These are phyloP conservation scores for Agrochola lychnidis DNA, from an alignment of 2,888 invertebrate genomes.

Conservation along the genomic window DNA sequence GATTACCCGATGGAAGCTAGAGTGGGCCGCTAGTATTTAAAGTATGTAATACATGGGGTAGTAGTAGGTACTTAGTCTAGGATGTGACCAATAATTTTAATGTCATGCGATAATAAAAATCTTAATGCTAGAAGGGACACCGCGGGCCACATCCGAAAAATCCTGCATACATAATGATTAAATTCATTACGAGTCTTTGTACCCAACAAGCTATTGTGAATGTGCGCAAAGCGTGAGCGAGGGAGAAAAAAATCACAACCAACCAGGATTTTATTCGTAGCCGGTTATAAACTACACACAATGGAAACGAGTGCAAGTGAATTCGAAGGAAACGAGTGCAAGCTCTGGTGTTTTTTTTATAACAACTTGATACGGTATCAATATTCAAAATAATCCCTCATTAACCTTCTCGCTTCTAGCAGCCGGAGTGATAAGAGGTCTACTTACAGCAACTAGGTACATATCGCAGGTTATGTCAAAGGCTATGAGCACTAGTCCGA, in stretches of 20 bases:
- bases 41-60: background rate
- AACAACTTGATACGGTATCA: background rate
- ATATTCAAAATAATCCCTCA: background rate
- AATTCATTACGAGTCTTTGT: slow-evolving; percentile 75
- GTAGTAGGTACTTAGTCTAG: background rate
- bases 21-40: background rate
- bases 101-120: slow-evolving; percentile 54
- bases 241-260: slow-evolving; percentile 59
- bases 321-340: slow-evolving; percentile 14
- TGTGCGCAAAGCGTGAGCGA: slow-evolving; percentile 71
- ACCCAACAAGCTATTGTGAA: slow-evolving; percentile 69
- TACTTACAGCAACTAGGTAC: no score
- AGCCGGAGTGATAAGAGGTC: no score
- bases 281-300: slow-evolving; percentile 48
- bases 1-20: background rate
- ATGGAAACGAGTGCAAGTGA: slow-evolving; percentile 28
- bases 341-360: slow-evolving; percentile 9
- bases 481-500: background rate
- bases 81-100: slow-evolving; percentile 5
- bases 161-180: slow-evolving; percentile 74
- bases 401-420: background rate
- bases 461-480: background rate
- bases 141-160: slow-evolving; percentile 70
- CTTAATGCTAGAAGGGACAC: slow-evolving; percentile 66
- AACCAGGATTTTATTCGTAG: slow-evolving; percentile 50